phyloP scores from a whole-genome alignment of 2,888 invertebrate species.

The Troides aeacus region DNA sequence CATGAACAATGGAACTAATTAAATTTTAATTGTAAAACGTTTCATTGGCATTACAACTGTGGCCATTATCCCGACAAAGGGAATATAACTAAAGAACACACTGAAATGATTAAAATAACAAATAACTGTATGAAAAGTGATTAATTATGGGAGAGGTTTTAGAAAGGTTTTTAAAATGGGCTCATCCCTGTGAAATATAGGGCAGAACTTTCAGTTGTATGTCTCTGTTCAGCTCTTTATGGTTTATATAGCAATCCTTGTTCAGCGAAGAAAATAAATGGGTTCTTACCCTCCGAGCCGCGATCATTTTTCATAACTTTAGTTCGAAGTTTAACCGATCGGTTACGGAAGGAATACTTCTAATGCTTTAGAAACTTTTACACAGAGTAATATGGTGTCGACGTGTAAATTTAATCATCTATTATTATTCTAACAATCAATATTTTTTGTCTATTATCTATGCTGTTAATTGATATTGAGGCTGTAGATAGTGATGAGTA shows the following conservation, averaged over 20 bases:
- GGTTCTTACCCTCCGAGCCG: not conserved
- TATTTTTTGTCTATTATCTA: no score
- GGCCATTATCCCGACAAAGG: not conserved
- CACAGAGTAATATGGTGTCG: not conserved
- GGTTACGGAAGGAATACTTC: slow-evolving; percentile 4
- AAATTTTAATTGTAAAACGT: not conserved
- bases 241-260: not conserved
- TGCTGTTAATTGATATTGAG: no score
- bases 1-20: not conserved
- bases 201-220: not conserved
- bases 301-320: slow-evolving; percentile 18
- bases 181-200: not conserved
- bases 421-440: not conserved
- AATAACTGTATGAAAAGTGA: not conserved
- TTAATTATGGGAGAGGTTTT: not conserved
- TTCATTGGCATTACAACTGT: not conserved
- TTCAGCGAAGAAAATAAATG: slow-evolving; percentile 2
- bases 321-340: slow-evolving; percentile 7
- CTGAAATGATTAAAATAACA: not conserved
- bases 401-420: not conserved
- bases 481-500: no score
- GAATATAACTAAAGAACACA: not conserved
- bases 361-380: slow-evolving; percentile 7
- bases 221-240: not conserved
- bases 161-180: not conserved